phyloP scores from a whole-genome alignment of 2,113 vertebrate species.

The Glaucidium brasilianum region DNA sequence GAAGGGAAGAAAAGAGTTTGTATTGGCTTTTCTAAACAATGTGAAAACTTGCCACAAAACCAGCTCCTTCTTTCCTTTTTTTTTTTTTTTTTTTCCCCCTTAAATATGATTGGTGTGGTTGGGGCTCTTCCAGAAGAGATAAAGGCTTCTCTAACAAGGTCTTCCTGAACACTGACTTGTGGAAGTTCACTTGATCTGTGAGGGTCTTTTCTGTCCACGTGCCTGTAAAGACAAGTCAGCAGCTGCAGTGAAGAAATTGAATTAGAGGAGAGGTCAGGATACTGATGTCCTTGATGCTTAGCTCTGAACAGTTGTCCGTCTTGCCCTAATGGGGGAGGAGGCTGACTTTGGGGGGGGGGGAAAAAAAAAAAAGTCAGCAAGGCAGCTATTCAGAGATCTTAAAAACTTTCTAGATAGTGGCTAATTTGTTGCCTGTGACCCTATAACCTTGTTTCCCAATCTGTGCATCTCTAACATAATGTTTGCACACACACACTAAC shows the following conservation, averaged over 20 bases:
- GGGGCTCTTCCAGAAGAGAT: conserved; percentile 12
- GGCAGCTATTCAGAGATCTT: not conserved
- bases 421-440: not conserved
- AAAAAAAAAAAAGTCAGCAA: not conserved
- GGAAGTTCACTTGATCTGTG: not conserved
- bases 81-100: not conserved
- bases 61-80: not conserved
- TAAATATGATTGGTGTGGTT: not conserved
- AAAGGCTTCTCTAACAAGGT: not conserved
- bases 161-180: not conserved
- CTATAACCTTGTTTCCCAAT: not conserved
- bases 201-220: not conserved
- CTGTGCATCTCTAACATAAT: not conserved
- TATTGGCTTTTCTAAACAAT: not conserved
- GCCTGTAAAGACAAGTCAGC: not conserved
- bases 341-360: not conserved
- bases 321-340: not conserved
- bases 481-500: not conserved
- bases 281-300: not conserved
- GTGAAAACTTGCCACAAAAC: not conserved
- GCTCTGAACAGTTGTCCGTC: not conserved
- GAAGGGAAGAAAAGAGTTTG: not conserved
- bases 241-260: conserved; percentile 24
- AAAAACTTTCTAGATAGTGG: not conserved
- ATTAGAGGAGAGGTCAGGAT: not conserved